These are phyloP conservation scores for Archocentrus centrarchus DNA, from an alignment of 2,113 vertebrate species.

Conservation along the genomic window DNA sequence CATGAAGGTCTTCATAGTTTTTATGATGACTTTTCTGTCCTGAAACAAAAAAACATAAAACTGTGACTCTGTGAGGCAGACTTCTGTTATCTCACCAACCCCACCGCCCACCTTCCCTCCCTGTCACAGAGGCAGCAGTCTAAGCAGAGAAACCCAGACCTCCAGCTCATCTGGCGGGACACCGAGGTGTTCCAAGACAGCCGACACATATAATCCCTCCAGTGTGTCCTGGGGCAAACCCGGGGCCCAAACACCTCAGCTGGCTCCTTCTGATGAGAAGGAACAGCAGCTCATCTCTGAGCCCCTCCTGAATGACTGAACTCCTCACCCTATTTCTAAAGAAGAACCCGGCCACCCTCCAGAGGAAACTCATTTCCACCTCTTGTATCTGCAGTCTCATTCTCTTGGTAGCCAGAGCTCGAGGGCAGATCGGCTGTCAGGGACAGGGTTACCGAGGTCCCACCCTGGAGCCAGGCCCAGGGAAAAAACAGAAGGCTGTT, in stretches of 20 bases:
- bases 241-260: not conserved
- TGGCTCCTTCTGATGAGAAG: not conserved
- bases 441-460: too few relatives aligned
- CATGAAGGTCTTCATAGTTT: conserved; percentile 96
- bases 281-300: not conserved
- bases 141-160: too few relatives aligned
- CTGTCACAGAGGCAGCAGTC: too few relatives aligned
- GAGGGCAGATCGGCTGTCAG: not conserved
- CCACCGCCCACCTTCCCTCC: too few relatives aligned
- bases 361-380: not conserved
- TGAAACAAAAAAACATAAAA: conserved; percentile 67
- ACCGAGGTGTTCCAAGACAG: too few relatives aligned
- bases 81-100: not conserved
- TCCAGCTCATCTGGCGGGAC: too few relatives aligned
- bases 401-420: not conserved
- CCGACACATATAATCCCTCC: too few relatives aligned
- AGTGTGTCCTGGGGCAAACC: too few relatives aligned
- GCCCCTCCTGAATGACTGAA: not conserved
- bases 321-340: too few relatives aligned
- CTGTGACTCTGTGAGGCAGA: not conserved
- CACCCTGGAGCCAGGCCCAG: too few relatives aligned
- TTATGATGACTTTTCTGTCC: conserved; percentile 97
- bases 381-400: not conserved
- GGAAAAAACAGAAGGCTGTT: not conserved
- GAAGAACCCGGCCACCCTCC: not conserved